A percentile compares a stretch with the other conserved stretches of the same genome.
These are phyloP conservation scores for Tigriopus californicus DNA, from an alignment of 2,888 invertebrate species.

Conservation along the genomic window DNA sequence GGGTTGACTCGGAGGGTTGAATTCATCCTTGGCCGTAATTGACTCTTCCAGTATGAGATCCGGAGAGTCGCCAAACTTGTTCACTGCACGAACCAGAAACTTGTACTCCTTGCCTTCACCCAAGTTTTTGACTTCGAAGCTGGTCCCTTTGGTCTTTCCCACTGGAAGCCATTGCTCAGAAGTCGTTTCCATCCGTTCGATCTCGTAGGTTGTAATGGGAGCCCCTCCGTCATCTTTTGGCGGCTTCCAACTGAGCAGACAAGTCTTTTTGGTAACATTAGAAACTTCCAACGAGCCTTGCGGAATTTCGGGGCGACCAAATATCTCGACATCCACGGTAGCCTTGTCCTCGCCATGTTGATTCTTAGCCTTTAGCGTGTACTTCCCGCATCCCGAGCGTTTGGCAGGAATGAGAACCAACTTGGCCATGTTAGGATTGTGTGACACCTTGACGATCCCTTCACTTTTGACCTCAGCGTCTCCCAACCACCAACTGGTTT, in stretches of 20 bases:
- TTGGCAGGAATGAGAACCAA: slow-evolving; percentile 63
- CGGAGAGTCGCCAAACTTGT: slow-evolving; percentile 86
- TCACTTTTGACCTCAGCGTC: slow-evolving; percentile 24
- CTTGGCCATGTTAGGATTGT: slow-evolving; percentile 19
- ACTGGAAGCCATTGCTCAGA: slow-evolving; percentile 88
- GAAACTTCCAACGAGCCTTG: slow-evolving; percentile 80
- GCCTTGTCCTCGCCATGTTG: slow-evolving; percentile 79
- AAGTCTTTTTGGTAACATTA: slow-evolving; percentile 75
- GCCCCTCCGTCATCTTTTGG: slow-evolving; percentile 92
- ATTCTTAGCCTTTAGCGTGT: slow-evolving; percentile 71
- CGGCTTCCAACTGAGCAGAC: slow-evolving; percentile 82
- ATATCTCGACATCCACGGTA: slow-evolving; percentile 66
- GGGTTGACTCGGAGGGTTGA: slow-evolving; percentile 62
- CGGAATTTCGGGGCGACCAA: slow-evolving; percentile 33
- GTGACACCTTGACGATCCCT: slow-evolving; percentile 31
- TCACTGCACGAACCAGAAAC: slow-evolving; percentile 91
- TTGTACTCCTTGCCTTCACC: slow-evolving; percentile 93
- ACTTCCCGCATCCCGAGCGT: slow-evolving; percentile 62
- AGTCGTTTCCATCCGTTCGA: slow-evolving; percentile 86
- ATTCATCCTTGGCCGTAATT: slow-evolving; percentile 79
- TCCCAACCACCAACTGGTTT: not conserved
- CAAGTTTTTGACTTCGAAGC: slow-evolving; percentile 41
- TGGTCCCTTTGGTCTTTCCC: slow-evolving; percentile 42
- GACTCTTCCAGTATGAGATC: slow-evolving; percentile 71
- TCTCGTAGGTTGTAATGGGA: slow-evolving; percentile 74